phyloP scores from a whole-genome alignment of 2,113 vertebrate genomes.

The Myiozetetes cayanensis region DNA sequence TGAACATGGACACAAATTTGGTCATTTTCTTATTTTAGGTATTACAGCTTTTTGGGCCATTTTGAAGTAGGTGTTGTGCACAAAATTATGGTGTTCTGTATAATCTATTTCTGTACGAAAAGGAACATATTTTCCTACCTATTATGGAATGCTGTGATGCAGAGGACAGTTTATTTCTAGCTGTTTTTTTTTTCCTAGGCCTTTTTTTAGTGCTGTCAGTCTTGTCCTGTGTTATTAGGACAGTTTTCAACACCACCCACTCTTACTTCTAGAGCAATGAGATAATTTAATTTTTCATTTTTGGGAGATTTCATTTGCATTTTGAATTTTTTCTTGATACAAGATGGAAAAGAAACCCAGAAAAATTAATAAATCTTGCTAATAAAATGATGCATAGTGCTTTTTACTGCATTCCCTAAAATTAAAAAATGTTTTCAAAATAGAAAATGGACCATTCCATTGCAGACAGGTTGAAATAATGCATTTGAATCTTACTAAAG shows the following conservation, averaged over 20 bases:
- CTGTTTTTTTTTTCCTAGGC: background rate
- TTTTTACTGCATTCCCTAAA: background rate
- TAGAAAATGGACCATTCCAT: background rate
- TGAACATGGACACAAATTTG: background rate
- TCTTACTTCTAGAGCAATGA: conserved; percentile 23
- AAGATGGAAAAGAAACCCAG: background rate
- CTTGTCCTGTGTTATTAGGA: conserved; percentile 52
- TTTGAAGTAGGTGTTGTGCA: conserved; percentile 29
- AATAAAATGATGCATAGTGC: background rate
- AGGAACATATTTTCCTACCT: conserved; percentile 39
- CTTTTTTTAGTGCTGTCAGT: conserved; percentile 45
- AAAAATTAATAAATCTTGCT: background rate
- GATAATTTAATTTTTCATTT: conserved; percentile 3
- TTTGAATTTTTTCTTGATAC: background rate
- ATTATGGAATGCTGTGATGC: conserved; percentile 19
- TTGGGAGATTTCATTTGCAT: background rate
- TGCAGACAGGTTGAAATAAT: background rate
- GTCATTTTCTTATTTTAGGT: background rate
- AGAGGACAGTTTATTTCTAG: conserved; percentile 57
- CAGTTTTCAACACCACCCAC: conserved; percentile 20
- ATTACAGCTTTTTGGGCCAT: background rate
- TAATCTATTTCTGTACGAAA: conserved; percentile 30
- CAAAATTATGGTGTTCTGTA: conserved; percentile 19
- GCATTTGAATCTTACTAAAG: background rate
- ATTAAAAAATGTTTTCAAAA: background rate